Percentiles rank a stretch among this genome's conserved stretches.
Evolutionary conservation across 2,797 vertebrate species (phyloP).

Genomic region (Acridotheres tristis): DNA sequence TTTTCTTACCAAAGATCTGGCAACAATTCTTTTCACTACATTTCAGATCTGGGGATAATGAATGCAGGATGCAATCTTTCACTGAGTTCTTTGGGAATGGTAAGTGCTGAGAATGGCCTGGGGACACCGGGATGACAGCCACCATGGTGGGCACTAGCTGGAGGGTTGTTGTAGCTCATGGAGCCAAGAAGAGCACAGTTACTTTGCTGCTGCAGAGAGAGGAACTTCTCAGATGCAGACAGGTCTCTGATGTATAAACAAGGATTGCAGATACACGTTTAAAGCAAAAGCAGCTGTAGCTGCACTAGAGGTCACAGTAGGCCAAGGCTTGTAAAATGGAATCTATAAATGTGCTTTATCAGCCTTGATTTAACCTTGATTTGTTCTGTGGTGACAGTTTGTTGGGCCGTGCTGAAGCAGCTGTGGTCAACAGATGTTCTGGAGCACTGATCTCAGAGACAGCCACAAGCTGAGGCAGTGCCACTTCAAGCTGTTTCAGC

Average conservation of each 20-base stretch:
- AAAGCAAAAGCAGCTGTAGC: not conserved
- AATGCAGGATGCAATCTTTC: not conserved
- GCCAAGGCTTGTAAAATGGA: not conserved
- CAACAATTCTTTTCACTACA: rapidly evolving
- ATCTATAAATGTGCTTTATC: not conserved
- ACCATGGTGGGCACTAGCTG: not conserved
- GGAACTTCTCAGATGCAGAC: not conserved
- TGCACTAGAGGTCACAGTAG: not conserved
- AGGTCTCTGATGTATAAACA: not conserved
- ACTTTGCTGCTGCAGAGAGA: not conserved
- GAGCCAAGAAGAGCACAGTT: not conserved
- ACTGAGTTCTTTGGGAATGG: not conserved
- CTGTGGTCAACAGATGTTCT: not conserved
- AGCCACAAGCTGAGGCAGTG: not conserved
- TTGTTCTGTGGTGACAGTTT: not conserved
- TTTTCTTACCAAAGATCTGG: not conserved
- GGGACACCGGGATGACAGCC: not conserved
- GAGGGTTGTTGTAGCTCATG: not conserved
- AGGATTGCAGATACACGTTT: not conserved
- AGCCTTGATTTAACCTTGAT: not conserved
- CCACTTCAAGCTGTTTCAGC: not conserved
- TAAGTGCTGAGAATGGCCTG: not conserved
- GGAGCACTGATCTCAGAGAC: not conserved
- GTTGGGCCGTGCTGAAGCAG: not conserved
- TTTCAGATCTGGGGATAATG: not conserved